Evolutionary conservation across 2,797 vertebrate species (phyloP).

Genomic region (Sternarchorhynchus goeldii): DNA sequence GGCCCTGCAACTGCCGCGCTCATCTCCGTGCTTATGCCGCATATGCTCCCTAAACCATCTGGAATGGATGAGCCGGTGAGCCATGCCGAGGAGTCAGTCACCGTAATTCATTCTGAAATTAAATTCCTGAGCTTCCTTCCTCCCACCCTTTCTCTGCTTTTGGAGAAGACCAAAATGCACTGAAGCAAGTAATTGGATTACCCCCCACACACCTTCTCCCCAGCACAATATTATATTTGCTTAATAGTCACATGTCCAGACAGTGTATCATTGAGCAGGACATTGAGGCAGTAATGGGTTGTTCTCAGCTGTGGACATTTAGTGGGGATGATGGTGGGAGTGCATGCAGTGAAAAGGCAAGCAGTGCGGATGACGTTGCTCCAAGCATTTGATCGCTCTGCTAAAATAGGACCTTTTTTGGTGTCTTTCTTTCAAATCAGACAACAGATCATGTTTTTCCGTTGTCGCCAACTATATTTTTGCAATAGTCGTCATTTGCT

Average conservation of each 20-base stretch:
- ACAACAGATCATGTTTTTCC: conserved; percentile 40
- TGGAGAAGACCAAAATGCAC: conserved; percentile 33
- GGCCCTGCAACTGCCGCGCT: conserved; percentile 23
- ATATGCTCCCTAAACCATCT: conserved; percentile 52
- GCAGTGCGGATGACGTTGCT: conserved; percentile 67
- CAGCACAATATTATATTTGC: conserved; percentile 45
- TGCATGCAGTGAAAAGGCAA: conserved; percentile 65
- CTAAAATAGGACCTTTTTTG: conserved; percentile 64
- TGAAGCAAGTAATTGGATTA: conserved; percentile 47
- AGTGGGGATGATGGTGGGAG: conserved; percentile 56
- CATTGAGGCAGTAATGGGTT: not conserved
- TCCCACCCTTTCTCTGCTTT: not conserved
- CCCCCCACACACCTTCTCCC: conserved; percentile 23
- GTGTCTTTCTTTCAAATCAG: conserved; percentile 56
- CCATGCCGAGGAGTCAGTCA: conserved; percentile 46
- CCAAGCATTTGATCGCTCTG: conserved; percentile 64
- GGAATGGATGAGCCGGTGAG: conserved; percentile 54
- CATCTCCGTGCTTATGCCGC: conserved; percentile 48
- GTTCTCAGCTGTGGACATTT: conserved; percentile 3
- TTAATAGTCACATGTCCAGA: conserved; percentile 38
- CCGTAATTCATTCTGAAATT: conserved; percentile 56
- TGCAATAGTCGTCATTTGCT: conserved; percentile 31
- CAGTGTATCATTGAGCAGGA: not conserved
- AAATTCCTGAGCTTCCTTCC: conserved; percentile 51
- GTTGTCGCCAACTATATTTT: conserved; percentile 42